A percentile compares a stretch with the other conserved stretches of the same genome.
These are phyloP conservation scores for Dryobates pubescens DNA, from an alignment of 2,797 vertebrate genomes.

Conservation along the genomic window DNA sequence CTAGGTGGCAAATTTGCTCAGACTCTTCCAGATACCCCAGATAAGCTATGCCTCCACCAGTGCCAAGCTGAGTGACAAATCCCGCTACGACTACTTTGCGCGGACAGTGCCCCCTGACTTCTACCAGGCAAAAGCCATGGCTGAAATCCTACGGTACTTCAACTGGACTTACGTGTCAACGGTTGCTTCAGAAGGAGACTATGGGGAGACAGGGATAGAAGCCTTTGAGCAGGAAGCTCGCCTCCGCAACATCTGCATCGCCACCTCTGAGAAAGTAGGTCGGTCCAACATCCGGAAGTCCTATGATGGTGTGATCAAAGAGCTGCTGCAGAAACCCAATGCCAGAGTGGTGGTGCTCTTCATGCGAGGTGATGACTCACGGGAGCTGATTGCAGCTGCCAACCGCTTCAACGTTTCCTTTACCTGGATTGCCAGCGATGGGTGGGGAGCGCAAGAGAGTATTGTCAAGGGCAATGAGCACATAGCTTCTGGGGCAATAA, in stretches of 20 bases:
- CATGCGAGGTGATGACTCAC: constrained; percentile 93
- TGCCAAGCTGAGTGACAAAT: constrained; percentile 97
- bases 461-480: constrained; percentile 95
- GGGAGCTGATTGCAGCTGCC: constrained; percentile 93
- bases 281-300: constrained; percentile 95
- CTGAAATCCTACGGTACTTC: constrained; percentile 94
- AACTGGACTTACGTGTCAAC: constrained; percentile 99
- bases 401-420: constrained; percentile 93
- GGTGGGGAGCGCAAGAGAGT: constrained; percentile 98
- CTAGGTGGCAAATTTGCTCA: constrained; percentile 96
- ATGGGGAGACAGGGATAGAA: constrained; percentile 96
- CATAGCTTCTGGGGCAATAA: constrained; percentile 94
- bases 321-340: constrained; percentile 94
- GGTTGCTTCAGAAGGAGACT: constrained; percentile 96
- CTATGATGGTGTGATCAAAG: constrained; percentile 92
- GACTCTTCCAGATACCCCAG: constrained; percentile 98
- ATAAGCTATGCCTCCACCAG: constrained; percentile 99
- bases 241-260: constrained; percentile 96
- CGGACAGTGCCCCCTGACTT: constrained; percentile 97
- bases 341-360: constrained; percentile 97
- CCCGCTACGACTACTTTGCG: constrained; percentile 96
- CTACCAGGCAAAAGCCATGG: constrained; percentile 99
- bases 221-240: constrained; percentile 98
- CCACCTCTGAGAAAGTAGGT: constrained; percentile 96
- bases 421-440: constrained; percentile 97